Percentiles rank a stretch among this genome's conserved stretches.
These are phyloP conservation scores for Fragum fragum DNA, from an alignment of 2,888 invertebrate genomes.

Conservation along the genomic window DNA sequence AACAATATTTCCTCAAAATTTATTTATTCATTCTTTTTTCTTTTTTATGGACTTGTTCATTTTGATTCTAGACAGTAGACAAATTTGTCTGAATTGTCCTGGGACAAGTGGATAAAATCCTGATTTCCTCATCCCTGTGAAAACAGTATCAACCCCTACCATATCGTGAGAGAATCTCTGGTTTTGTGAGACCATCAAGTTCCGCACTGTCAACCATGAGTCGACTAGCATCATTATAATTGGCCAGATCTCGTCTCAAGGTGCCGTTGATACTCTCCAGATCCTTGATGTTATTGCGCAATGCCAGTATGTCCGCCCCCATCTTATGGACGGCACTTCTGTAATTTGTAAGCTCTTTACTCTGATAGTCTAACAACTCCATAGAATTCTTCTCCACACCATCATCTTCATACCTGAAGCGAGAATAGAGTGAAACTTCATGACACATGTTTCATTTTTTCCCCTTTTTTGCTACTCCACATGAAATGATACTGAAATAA, in stretches of 20 bases:
- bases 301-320: conserved; percentile 84
- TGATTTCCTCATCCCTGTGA: too few relatives aligned
- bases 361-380: conserved; percentile 82
- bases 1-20: too few relatives aligned
- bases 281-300: conserved; percentile 76
- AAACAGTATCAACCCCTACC: conserved; percentile 64
- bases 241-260: conserved; percentile 77
- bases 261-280: conserved; percentile 81
- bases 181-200: conserved; percentile 81
- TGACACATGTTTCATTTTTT: too few relatives aligned
- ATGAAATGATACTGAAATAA: too few relatives aligned
- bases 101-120: too few relatives aligned
- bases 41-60: too few relatives aligned
- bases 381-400: conserved; percentile 73
- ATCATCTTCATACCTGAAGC: conserved; percentile 59
- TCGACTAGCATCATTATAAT: conserved; percentile 81
- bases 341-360: conserved; percentile 83
- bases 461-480: too few relatives aligned
- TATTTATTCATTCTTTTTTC: too few relatives aligned
- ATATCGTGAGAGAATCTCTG: conserved; percentile 84
- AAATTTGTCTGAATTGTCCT: too few relatives aligned
- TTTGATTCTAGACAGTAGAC: too few relatives aligned
- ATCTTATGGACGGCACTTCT: conserved; percentile 83
- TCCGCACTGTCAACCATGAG: conserved; percentile 83
- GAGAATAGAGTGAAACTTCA: too few relatives aligned